Evolutionary conservation across 2,888 invertebrate genomes (phyloP).

Genomic region (Erpobdella octoculata): DNA sequence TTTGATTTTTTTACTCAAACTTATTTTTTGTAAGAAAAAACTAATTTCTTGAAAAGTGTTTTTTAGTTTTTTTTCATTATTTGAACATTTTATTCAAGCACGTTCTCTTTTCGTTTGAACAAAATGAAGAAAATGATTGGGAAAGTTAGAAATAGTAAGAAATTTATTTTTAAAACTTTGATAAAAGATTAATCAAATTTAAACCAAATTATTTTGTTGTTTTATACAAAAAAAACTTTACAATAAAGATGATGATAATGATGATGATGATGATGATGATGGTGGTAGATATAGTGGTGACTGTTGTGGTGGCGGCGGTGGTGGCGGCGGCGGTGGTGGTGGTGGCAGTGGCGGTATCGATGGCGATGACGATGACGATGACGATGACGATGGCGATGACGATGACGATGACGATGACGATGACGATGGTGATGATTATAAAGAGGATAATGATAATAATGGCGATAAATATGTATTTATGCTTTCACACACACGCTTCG

Average conservation of each 20-base stretch:
- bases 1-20: not conserved
- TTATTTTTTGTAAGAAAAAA: not conserved
- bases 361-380: constrained; percentile 23
- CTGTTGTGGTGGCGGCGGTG: constrained; percentile 14
- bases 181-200: no score
- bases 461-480: constrained; percentile 6
- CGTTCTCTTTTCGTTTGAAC: no score
- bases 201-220: no score
- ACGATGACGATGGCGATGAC: constrained; percentile 20
- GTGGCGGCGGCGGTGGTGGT: constrained; percentile 16
- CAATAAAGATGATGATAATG: constrained; percentile 20
- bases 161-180: no score
- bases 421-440: constrained; percentile 10
- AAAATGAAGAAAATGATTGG: no score
- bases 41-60: not conserved
- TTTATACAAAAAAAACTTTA: no score
- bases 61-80: constrained; percentile 9
- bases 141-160: no score
- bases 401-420: not conserved
- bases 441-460: constrained; percentile 19
- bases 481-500: not conserved
- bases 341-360: constrained; percentile 12
- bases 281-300: constrained; percentile 15
- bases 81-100: not conserved
- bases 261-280: constrained; percentile 25